These are phyloP conservation scores for Abramis brama DNA, from an alignment of 2,113 vertebrate species.

Conservation along the genomic window DNA sequence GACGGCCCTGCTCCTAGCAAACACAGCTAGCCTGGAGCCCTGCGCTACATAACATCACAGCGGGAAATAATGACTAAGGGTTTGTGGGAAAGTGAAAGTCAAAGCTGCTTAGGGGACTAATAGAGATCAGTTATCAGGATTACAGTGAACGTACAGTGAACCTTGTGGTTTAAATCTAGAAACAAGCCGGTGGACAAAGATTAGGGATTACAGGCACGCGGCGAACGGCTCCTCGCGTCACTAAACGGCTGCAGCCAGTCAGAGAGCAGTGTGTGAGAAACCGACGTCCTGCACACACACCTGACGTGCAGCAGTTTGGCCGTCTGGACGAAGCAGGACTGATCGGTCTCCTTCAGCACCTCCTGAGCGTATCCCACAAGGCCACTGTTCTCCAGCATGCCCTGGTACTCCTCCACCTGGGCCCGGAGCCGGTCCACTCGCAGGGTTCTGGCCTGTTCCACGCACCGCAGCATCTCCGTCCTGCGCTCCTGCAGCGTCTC, in stretches of 20 bases:
- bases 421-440: constrained; percentile 84
- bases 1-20: no score
- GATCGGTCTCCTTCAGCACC: constrained; percentile 96
- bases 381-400: constrained; percentile 95
- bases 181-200: constrained; percentile 46
- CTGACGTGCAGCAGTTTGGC: constrained; percentile 94
- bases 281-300: constrained; percentile 63
- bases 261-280: no score
- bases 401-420: constrained; percentile 94
- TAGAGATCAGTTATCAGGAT: constrained; percentile 70
- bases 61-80: neutral
- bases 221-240: neutral
- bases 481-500: constrained; percentile 88
- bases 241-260: neutral
- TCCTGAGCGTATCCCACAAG: constrained; percentile 97
- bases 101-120: constrained; percentile 63
- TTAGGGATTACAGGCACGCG: constrained; percentile 54
- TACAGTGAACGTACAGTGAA: constrained; percentile 37
- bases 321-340: constrained; percentile 96
- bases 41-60: no score
- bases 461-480: constrained; percentile 83
- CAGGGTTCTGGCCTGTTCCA: constrained; percentile 82
- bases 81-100: constrained; percentile 46
- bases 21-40: no score
- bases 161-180: constrained; percentile 41